Evolutionary conservation across 2,113 vertebrate species (phyloP).

Genomic region (Actenoides lindsayi): DNA sequence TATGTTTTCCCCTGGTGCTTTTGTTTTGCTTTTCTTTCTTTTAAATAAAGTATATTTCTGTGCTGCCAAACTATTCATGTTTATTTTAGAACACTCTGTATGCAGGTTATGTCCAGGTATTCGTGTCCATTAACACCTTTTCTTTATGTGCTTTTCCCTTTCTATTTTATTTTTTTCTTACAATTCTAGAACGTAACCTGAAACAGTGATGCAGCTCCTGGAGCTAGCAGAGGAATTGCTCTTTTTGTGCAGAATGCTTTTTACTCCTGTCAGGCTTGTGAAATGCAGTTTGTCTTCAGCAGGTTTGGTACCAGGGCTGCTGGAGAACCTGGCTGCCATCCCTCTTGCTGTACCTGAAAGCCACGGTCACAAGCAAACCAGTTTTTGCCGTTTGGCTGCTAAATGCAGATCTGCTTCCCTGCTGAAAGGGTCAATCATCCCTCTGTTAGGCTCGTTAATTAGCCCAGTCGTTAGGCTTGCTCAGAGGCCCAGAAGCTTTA

Average conservation of each 20-base stretch:
- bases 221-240: not conserved
- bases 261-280: not conserved
- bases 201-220: not conserved
- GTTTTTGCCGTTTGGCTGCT: not conserved
- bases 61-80: not conserved
- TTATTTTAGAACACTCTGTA: not conserved
- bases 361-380: not conserved
- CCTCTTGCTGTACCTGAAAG: not conserved
- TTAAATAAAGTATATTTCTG: not conserved
- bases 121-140: fast-evolving
- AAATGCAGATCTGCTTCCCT: not conserved
- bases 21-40: not conserved
- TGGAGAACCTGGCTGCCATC: not conserved
- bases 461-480: not conserved
- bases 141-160: not conserved
- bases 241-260: not conserved
- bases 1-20: not conserved
- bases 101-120: not conserved
- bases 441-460: not conserved
- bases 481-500: not conserved
- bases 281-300: not conserved
- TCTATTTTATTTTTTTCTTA: not conserved
- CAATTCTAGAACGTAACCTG: not conserved
- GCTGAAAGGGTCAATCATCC: not conserved
- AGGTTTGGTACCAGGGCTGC: not conserved